These are phyloP conservation scores for Zoanthus sansibaricus DNA, from an alignment of 92 coral and sea anemone genomes.

Conservation along the genomic window DNA sequence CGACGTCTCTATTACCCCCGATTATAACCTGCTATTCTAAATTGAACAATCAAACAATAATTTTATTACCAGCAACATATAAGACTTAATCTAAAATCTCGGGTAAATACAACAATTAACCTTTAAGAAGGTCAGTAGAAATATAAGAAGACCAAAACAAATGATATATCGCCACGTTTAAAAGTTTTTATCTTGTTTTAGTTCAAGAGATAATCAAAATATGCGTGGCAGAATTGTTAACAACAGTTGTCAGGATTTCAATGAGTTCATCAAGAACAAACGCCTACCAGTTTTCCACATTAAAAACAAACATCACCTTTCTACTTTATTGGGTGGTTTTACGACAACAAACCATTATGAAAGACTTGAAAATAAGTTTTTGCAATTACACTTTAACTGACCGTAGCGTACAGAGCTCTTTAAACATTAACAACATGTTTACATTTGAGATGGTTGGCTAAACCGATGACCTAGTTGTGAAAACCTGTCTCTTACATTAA, in stretches of 20 bases:
- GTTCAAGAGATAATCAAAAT: not conserved
- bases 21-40: slow-evolving; percentile 17
- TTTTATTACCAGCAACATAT: not conserved
- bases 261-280: slow-evolving; percentile 33
- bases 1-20: not conserved
- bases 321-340: slow-evolving; percentile 30
- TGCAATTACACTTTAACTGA: slow-evolving; percentile 35
- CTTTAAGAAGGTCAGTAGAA: not conserved
- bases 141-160: not conserved
- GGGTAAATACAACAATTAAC: not conserved
- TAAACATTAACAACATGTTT: slow-evolving; percentile 39
- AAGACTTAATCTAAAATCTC: not conserved
- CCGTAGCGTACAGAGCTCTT: slow-evolving; percentile 36
- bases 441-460: slow-evolving; percentile 21
- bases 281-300: slow-evolving; percentile 30
- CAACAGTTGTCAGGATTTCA: slow-evolving; percentile 8
- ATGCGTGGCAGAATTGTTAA: not conserved
- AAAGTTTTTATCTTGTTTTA: not conserved
- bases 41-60: not conserved
- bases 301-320: slow-evolving; percentile 25
- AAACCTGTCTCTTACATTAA: slow-evolving; percentile 35
- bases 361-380: slow-evolving; percentile 76
- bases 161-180: not conserved
- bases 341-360: slow-evolving; percentile 69
- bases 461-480: slow-evolving; percentile 40